Conservation (phyloP, 2,888 invertebrate species). For the Chrysodeixis includens region DNA sequence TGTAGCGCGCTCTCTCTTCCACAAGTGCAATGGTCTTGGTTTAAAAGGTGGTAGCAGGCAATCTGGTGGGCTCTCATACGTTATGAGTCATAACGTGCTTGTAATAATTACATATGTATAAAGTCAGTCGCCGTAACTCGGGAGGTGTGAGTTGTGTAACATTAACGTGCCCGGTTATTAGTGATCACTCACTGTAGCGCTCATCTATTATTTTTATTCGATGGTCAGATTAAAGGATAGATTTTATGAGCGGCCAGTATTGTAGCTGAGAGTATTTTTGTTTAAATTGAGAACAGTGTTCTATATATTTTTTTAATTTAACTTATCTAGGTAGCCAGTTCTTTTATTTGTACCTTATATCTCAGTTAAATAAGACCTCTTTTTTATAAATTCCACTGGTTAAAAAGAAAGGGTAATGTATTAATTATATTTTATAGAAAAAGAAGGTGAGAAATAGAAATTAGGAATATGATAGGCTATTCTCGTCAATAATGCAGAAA, state of each 20-base stretch:
- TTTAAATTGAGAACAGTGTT: neutral
- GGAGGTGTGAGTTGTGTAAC: slow-evolving; percentile 42
- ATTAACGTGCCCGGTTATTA: slow-evolving; percentile 47
- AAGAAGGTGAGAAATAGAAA: too few relatives aligned
- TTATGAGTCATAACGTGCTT: slow-evolving; percentile 44
- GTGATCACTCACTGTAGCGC: slow-evolving; percentile 43
- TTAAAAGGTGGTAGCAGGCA: slow-evolving; percentile 8
- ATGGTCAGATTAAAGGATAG: slow-evolving; percentile 17
- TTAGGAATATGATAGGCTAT: too few relatives aligned
- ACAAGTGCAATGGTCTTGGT: too few relatives aligned
- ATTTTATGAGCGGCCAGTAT: neutral
- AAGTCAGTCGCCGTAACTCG: slow-evolving; percentile 48
- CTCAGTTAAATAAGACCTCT: too few relatives aligned
- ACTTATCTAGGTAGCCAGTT: too few relatives aligned
- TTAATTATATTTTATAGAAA: too few relatives aligned
- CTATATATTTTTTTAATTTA: too few relatives aligned
- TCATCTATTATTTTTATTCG: slow-evolving; percentile 11
- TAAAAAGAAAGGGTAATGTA: too few relatives aligned
- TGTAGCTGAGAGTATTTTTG: neutral
- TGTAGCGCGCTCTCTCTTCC: too few relatives aligned
- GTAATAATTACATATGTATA: slow-evolving; percentile 43
- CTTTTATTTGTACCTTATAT: too few relatives aligned
- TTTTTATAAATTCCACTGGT: too few relatives aligned
- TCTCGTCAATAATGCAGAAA: too few relatives aligned
- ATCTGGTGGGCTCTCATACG: slow-evolving; percentile 39